A percentile compares a stretch with the other conserved stretches of the same genome.
Conservation (phyloP, 2,888 invertebrate species). For the Cosmia pyralina region DNA sequence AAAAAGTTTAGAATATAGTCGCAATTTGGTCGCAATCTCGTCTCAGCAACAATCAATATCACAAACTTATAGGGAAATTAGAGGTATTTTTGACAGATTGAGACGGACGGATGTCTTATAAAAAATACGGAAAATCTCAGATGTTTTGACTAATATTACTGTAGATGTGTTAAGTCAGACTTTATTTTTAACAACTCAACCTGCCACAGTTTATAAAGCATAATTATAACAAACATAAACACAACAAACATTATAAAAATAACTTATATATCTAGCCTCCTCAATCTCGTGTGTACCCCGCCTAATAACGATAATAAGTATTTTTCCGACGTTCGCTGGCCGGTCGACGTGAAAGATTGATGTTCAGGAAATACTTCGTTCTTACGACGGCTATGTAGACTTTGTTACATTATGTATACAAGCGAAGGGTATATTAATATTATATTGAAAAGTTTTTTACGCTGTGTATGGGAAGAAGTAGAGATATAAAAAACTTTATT, state of each 20-base stretch:
- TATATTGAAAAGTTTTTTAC: neutral
- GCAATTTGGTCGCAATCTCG: too few species aligned
- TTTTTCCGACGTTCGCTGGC: conserved; percentile 64
- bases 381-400: conserved; percentile 48
- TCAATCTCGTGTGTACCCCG: conserved; percentile 40
- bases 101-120: too few species aligned
- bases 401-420: conserved; percentile 42
- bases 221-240: neutral
- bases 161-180: too few species aligned
- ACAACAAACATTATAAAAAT: conserved; percentile 8
- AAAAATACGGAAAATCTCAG: too few species aligned
- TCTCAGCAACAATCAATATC: too few species aligned
- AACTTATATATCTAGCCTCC: conserved; percentile 6
- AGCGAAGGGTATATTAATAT: neutral
- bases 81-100: too few species aligned
- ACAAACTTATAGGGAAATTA: too few species aligned
- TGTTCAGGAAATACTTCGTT: conserved; percentile 62
- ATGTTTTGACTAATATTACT: too few species aligned
- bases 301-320: conserved; percentile 71
- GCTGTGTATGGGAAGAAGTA: neutral
- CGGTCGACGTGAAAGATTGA: conserved; percentile 71
- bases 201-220: neutral
- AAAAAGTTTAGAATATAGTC: too few species aligned
- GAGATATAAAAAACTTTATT: too few species aligned
- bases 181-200: too few species aligned